phyloP scores from a whole-genome alignment of 2,113 vertebrate genomes.

The Spea multiplicata region DNA sequence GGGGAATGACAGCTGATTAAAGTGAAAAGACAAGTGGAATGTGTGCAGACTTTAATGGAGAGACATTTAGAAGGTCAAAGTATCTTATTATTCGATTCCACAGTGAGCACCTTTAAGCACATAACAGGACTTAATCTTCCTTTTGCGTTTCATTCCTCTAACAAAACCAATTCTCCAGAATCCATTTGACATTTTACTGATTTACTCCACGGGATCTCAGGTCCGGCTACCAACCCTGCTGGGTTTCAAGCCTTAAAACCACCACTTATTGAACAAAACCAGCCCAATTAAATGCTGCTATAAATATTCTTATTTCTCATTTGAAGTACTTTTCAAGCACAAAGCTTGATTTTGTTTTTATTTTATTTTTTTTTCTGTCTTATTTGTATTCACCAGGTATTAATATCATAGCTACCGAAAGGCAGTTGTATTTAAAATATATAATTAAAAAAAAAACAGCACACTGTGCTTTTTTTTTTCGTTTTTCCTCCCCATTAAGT shows the following conservation, averaged over 20 bases:
- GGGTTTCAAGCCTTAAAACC: slow-evolving; percentile 34
- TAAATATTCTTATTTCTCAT: too few species aligned
- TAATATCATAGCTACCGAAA: too few species aligned
- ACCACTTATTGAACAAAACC: slow-evolving; percentile 47
- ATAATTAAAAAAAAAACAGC: too few species aligned
- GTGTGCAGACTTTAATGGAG: slow-evolving; percentile 27
- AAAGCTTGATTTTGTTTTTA: too few species aligned
- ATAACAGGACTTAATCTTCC: slow-evolving; percentile 36
- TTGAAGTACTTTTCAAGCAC: too few species aligned
- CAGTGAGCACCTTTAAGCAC: slow-evolving; percentile 27
- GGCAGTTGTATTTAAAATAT: too few species aligned
- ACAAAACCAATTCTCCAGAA: slow-evolving; percentile 15
- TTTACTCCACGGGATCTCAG: slow-evolving; percentile 38
- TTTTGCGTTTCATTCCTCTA: slow-evolving; percentile 25
- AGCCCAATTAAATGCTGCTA: neutral
- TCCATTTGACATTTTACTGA: slow-evolving; percentile 44
- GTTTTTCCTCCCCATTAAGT: too few species aligned
- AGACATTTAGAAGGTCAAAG: slow-evolving; percentile 42
- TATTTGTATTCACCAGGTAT: too few species aligned
- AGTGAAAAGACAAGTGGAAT: slow-evolving; percentile 32
- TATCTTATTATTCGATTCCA: slow-evolving; percentile 45
- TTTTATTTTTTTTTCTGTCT: too few species aligned
- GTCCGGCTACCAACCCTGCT: slow-evolving; percentile 32
- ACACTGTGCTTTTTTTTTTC: too few species aligned
- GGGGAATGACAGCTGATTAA: slow-evolving; percentile 38